Conservation (phyloP, 2,888 invertebrate genomes). For the Clepsis dumicolana region DNA sequence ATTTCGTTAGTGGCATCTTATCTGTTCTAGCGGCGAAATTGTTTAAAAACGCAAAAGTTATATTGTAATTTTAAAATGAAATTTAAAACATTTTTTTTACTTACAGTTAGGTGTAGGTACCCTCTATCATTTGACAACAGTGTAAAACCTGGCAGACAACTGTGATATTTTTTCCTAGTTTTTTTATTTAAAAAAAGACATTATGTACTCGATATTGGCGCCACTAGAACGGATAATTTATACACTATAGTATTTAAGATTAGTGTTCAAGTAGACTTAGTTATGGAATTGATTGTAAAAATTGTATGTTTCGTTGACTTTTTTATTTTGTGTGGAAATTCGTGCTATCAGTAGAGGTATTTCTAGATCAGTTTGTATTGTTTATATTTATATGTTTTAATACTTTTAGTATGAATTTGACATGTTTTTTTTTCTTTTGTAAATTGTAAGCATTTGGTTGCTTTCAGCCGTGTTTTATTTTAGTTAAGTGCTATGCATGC, state of each 20-base stretch:
- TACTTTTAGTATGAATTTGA: slow-evolving; percentile 55
- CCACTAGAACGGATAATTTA: slow-evolving; percentile 27
- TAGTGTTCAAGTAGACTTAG: slow-evolving; percentile 41
- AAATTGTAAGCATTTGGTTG: slow-evolving; percentile 87
- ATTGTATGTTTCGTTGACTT: slow-evolving; percentile 36
- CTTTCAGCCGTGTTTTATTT: slow-evolving; percentile 73
- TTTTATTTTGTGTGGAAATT: slow-evolving; percentile 36
- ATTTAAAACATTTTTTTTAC: not conserved
- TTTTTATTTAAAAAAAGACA: not conserved
- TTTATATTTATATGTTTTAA: no score
- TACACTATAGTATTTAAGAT: slow-evolving; percentile 32
- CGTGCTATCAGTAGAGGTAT: slow-evolving; percentile 53
- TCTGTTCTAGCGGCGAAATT: slow-evolving; percentile 16
- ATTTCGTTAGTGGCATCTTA: slow-evolving; percentile 13
- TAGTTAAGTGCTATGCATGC: slow-evolving; percentile 82
- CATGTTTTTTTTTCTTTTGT: slow-evolving; percentile 73
- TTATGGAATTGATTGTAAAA: slow-evolving; percentile 50
- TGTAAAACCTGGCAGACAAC: not conserved
- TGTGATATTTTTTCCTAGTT: not conserved
- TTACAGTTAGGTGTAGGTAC: not conserved
- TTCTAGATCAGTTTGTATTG: slow-evolving; percentile 56
- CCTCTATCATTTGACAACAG: not conserved
- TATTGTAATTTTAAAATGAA: not conserved
- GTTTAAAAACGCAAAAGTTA: not conserved
- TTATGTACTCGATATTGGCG: not conserved